Evolutionary conservation across 2,113 vertebrate genomes (phyloP).

Genomic region (Hippocampus guttulatus): DNA sequence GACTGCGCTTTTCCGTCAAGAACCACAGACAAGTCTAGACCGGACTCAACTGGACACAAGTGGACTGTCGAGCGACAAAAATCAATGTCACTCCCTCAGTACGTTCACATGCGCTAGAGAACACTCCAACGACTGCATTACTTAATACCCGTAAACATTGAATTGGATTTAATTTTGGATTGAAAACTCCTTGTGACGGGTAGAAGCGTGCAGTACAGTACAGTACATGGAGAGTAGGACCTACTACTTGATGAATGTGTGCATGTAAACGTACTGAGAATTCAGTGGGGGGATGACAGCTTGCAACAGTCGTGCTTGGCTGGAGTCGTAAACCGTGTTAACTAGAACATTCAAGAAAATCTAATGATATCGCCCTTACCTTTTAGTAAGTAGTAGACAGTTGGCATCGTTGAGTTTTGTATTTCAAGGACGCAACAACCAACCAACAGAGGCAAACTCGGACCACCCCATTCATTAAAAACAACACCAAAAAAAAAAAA

Average conservation of each 20-base stretch:
- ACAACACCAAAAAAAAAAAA: neutral
- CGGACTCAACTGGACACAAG: conserved; percentile 42
- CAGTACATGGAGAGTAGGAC: neutral
- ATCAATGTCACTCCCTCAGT: conserved; percentile 27
- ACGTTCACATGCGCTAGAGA: neutral
- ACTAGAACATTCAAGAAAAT: conserved; percentile 17
- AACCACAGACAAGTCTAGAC: conserved; percentile 10
- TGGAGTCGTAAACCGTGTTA: neutral
- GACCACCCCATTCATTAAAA: neutral
- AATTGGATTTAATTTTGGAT: neutral
- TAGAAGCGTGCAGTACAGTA: neutral
- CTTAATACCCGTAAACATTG: neutral
- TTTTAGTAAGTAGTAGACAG: conserved; percentile 26
- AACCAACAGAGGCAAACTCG: conserved; percentile 38
- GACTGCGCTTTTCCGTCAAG: conserved; percentile 27
- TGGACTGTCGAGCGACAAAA: conserved; percentile 39
- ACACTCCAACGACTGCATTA: neutral
- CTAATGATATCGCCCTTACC: conserved; percentile 25
- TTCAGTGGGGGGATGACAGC: conserved; percentile 27
- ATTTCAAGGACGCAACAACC: conserved; percentile 39
- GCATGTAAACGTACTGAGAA: conserved; percentile 8
- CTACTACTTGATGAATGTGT: neutral
- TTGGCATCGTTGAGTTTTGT: conserved; percentile 33
- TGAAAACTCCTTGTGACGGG: neutral
- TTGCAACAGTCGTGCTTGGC: conserved; percentile 24